Conservation (phyloP, 2,113 vertebrate species). For the Brevimyrus niger region DNA sequence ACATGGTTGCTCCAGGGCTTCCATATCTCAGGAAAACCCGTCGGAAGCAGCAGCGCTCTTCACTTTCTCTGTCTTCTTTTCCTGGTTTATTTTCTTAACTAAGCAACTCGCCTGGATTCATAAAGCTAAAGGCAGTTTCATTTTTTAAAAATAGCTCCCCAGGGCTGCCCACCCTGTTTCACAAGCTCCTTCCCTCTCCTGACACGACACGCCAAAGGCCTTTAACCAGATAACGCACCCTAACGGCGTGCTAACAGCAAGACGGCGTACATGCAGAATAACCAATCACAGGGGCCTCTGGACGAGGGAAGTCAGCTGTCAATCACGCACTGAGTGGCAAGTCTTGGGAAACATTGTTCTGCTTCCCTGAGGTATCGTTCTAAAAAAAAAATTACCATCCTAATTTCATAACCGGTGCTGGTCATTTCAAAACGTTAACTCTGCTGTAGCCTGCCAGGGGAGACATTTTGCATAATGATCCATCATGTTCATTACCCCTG, state of each 20-base stretch:
- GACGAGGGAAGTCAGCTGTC: not conserved
- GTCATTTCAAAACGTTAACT: constrained; percentile 13
- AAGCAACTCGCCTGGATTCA: not conserved
- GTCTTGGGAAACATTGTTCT: not conserved
- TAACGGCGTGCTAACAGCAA: not conserved
- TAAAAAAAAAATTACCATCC: not conserved
- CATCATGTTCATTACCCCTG: not conserved
- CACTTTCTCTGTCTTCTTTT: not conserved
- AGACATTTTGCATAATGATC: not conserved
- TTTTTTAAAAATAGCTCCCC: not conserved
- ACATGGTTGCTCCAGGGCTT: not conserved
- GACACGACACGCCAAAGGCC: not conserved
- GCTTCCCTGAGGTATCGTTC: not conserved
- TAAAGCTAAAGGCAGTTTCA: not conserved
- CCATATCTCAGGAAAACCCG: not conserved
- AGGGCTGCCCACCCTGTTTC: not conserved
- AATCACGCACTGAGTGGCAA: not conserved
- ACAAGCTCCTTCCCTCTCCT: not conserved
- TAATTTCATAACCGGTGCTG: constrained; percentile 9
- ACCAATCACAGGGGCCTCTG: not conserved
- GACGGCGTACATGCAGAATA: not conserved
- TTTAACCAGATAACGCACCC: not conserved
- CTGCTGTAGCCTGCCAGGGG: not conserved
- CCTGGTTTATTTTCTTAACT: not conserved
- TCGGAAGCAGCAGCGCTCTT: not conserved